phyloP scores from a whole-genome alignment of 92 coral and sea anemone genomes.

The Bergia sp. region DNA sequence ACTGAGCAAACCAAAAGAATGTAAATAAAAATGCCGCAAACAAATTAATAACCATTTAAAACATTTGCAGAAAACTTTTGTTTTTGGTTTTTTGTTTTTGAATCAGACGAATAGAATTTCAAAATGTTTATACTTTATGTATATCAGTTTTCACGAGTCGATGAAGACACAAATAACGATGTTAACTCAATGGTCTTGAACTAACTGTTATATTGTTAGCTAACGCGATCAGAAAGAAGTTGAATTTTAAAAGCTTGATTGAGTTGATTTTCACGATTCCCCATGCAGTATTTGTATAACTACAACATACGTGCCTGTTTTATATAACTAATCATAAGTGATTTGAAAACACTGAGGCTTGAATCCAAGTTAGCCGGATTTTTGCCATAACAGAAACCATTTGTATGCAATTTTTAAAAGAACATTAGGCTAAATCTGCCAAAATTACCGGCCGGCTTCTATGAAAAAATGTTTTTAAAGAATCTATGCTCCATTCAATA shows the following conservation, averaged over 20 bases:
- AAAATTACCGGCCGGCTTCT: too few relatives aligned
- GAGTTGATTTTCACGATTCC: too few relatives aligned
- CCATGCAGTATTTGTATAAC: too few relatives aligned
- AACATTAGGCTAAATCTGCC: too few relatives aligned
- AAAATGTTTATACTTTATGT: not conserved
- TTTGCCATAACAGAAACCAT: too few relatives aligned
- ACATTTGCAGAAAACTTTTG: constrained; percentile 8
- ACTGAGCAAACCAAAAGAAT: constrained; percentile 5
- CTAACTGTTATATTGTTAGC: not conserved
- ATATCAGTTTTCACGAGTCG: not conserved
- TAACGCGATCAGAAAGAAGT: not conserved
- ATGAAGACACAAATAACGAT: not conserved
- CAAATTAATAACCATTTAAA: not conserved
- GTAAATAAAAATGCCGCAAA: constrained; percentile 17
- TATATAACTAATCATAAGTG: too few relatives aligned
- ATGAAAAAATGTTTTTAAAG: too few relatives aligned
- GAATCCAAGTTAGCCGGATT: too few relatives aligned
- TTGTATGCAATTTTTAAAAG: too few relatives aligned
- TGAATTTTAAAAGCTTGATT: not conserved
- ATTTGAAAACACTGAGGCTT: too few relatives aligned
- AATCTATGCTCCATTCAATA: too few relatives aligned
- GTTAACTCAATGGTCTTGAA: not conserved
- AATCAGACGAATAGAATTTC: not conserved
- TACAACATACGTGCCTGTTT: too few relatives aligned
- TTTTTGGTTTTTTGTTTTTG: not conserved